Conservation (phyloP, 2,797 vertebrate genomes). For the Manis crassicaudata region DNA sequence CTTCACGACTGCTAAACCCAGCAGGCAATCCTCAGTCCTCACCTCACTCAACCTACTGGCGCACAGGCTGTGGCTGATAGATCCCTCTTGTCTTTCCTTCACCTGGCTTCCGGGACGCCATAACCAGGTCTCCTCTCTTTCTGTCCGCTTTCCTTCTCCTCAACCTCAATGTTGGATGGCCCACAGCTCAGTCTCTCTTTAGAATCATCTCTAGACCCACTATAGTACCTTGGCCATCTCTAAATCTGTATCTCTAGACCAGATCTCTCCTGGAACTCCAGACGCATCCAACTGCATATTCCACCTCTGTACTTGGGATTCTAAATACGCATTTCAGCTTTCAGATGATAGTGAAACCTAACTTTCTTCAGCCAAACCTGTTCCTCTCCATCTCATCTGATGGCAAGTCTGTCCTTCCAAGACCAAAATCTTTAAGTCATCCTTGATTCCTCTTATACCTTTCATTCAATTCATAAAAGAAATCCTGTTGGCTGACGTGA, state of each 20-base stretch:
- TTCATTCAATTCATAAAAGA: not conserved
- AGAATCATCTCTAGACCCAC: not conserved
- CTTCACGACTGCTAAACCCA: not conserved
- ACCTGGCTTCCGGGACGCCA: not conserved
- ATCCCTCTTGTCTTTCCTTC: too few relatives aligned
- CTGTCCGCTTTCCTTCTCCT: not conserved
- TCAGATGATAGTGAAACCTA: not conserved
- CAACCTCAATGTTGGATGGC: not conserved
- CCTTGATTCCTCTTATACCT: not conserved
- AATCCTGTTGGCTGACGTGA: not conserved
- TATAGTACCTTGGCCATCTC: not conserved
- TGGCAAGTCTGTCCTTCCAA: not conserved
- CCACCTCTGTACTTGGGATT: not conserved
- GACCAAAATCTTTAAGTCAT: not conserved
- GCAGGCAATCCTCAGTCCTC: not conserved
- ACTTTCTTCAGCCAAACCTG: not conserved
- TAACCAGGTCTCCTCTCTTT: not conserved
- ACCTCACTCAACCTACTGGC: not conserved
- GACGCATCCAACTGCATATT: not conserved
- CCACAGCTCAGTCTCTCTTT: not conserved
- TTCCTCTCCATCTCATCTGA: not conserved
- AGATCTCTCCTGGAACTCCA: not conserved
- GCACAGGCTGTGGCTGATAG: accelerated
- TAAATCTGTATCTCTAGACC: not conserved
- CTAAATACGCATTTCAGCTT: not conserved